Evolutionary conservation across 2,797 vertebrate genomes (phyloP).

Genomic region (Enteromius viviparus): DNA sequence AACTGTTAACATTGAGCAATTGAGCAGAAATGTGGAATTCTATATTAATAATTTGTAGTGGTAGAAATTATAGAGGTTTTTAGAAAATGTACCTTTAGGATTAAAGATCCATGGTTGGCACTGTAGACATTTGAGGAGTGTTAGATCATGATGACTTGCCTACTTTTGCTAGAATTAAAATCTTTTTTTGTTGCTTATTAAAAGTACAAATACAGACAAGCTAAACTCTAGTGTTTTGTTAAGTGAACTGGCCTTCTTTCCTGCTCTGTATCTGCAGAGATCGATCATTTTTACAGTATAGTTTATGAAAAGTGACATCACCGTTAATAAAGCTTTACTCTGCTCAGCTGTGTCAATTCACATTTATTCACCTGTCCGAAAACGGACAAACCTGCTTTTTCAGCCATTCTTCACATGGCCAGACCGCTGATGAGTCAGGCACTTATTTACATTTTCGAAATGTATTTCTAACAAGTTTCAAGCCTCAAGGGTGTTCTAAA

Average conservation of each 20-base stretch:
- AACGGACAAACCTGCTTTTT: neutral
- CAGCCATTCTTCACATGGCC: neutral
- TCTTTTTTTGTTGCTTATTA: too few species aligned
- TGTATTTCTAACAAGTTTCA: constrained; percentile 18
- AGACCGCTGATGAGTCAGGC: constrained; percentile 3
- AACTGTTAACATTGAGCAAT: neutral
- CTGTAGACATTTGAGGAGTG: neutral
- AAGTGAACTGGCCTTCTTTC: constrained; percentile 42
- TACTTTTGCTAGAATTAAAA: neutral
- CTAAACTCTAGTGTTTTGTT: neutral
- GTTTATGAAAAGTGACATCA: constrained; percentile 62
- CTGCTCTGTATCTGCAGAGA: constrained; percentile 42
- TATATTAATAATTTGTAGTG: neutral
- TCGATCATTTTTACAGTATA: constrained; percentile 57
- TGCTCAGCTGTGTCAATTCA: constrained; percentile 52
- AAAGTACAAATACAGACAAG: neutral
- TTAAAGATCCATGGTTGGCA: too few species aligned
- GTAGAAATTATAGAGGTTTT: too few species aligned
- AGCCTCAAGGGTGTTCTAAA: neutral
- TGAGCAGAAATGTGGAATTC: neutral
- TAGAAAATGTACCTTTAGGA: neutral
- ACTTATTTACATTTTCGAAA: constrained; percentile 5
- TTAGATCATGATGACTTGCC: neutral
- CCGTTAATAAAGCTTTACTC: constrained; percentile 55
- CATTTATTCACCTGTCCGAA: constrained; percentile 41